These are phyloP conservation scores for Apaloderma vittatum DNA, from an alignment of 2,113 vertebrate species.

Conservation along the genomic window DNA sequence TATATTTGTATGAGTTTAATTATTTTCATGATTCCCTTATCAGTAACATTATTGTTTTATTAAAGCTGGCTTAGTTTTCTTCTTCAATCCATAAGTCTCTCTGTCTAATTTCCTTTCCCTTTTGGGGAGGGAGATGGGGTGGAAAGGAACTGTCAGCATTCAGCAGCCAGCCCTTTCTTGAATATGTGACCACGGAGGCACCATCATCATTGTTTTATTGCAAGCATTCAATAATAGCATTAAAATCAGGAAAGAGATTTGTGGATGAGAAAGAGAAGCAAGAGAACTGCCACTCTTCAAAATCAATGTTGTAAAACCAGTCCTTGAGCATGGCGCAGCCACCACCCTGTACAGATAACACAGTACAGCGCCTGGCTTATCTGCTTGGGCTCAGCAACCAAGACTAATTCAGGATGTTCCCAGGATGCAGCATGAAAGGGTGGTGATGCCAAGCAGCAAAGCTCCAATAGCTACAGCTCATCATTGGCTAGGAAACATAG, in stretches of 20 bases:
- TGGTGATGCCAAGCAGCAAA: background rate
- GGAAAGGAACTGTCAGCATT: too few relatives aligned
- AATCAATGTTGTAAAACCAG: background rate
- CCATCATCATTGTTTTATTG: background rate
- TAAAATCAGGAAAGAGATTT: background rate
- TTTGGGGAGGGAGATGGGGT: too few relatives aligned
- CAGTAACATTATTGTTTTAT: too few relatives aligned
- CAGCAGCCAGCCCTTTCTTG: background rate
- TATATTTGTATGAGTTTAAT: too few relatives aligned
- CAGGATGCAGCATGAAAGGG: background rate
- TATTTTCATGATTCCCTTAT: too few relatives aligned
- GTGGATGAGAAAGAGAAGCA: background rate
- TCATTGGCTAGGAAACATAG: background rate
- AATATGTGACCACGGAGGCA: background rate
- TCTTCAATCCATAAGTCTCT: too few relatives aligned
- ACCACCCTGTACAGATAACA: too few relatives aligned
- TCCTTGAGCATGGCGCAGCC: background rate
- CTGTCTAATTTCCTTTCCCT: too few relatives aligned
- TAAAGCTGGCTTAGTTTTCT: too few relatives aligned
- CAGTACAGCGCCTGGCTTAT: accelerated
- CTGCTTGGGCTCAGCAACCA: background rate
- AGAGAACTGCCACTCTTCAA: background rate
- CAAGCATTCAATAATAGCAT: background rate
- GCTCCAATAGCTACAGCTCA: background rate
- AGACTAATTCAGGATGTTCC: background rate